A percentile compares a stretch with the other conserved stretches of the same genome.
Conservation (phyloP, 2,113 vertebrate species). For the Cettia cetti region DNA sequence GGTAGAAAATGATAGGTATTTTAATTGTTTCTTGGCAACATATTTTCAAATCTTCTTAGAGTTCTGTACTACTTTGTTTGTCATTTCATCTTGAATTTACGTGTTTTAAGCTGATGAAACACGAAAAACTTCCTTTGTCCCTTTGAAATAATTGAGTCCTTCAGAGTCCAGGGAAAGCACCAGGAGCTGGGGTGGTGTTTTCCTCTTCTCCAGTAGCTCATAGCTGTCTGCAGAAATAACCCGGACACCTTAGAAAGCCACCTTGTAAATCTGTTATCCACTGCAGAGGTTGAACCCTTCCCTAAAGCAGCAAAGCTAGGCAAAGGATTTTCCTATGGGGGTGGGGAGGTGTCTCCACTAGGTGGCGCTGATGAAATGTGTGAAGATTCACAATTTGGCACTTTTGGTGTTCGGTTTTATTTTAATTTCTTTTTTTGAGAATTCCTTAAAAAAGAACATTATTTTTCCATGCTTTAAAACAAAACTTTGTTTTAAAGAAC, state of each 20-base stretch:
- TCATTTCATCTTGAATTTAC: not conserved
- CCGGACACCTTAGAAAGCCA: not conserved
- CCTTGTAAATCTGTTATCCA: not conserved
- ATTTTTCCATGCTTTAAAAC: not conserved
- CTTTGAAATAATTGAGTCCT: not conserved
- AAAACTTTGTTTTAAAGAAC: not conserved
- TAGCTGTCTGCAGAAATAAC: not conserved
- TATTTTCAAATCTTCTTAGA: not conserved
- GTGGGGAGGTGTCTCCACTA: not conserved
- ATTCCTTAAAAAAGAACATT: not conserved
- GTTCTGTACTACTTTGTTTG: not conserved
- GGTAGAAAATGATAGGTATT: not conserved
- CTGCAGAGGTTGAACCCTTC: not conserved
- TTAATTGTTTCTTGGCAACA: not conserved
- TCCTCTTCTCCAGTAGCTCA: not conserved
- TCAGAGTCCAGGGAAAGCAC: not conserved
- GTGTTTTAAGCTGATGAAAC: not conserved
- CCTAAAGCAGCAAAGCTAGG: fast-evolving
- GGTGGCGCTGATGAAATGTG: constrained; percentile 38
- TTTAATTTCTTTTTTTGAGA: not conserved
- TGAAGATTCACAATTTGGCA: not conserved
- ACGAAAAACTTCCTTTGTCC: not conserved
- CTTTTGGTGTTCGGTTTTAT: not conserved
- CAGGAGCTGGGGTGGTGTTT: not conserved
- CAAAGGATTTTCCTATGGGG: fast-evolving